These are phyloP conservation scores for Tetragonula clypearis DNA, from an alignment of 1,140 invertebrate species.

Conservation along the genomic window DNA sequence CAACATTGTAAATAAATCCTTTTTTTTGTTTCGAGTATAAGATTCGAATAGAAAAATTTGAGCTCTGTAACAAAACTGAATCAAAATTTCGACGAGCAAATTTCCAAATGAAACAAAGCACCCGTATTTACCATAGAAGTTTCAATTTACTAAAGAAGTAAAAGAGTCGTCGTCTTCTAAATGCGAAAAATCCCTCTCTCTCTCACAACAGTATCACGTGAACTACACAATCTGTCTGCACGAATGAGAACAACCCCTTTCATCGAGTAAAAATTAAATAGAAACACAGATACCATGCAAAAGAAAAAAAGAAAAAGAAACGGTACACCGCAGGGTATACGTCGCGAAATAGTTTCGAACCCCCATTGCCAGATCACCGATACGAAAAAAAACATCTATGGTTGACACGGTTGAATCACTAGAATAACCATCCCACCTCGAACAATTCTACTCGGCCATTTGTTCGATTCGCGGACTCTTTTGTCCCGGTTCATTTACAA, in stretches of 20 bases:
- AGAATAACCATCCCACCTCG: slow-evolving; percentile 15
- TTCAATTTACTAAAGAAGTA: background rate
- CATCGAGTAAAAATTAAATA: background rate
- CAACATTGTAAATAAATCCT: too few relatives aligned
- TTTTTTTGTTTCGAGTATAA: too few relatives aligned
- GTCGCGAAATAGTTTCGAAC: background rate
- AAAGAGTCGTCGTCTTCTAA: background rate
- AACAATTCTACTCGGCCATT: slow-evolving; percentile 18
- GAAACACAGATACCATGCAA: background rate
- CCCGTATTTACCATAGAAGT: background rate
- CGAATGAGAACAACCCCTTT: too few relatives aligned
- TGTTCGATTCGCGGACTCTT: slow-evolving; percentile 26
- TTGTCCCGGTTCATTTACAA: slow-evolving; percentile 35
- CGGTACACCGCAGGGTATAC: background rate
- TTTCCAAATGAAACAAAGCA: background rate
- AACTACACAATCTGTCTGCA: background rate
- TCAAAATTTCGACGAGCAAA: background rate
- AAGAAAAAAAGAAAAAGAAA: background rate
- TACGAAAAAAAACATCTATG: background rate
- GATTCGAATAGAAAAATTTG: too few relatives aligned
- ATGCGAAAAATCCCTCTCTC: background rate
- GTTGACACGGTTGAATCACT: background rate
- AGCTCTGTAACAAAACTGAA: background rate
- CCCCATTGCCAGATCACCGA: background rate
- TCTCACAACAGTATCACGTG: too few relatives aligned